A percentile compares a stretch with the other conserved stretches of the same genome.
phyloP scores from a whole-genome alignment of 1,140 invertebrate genomes.

The Cyclina sinensis region DNA sequence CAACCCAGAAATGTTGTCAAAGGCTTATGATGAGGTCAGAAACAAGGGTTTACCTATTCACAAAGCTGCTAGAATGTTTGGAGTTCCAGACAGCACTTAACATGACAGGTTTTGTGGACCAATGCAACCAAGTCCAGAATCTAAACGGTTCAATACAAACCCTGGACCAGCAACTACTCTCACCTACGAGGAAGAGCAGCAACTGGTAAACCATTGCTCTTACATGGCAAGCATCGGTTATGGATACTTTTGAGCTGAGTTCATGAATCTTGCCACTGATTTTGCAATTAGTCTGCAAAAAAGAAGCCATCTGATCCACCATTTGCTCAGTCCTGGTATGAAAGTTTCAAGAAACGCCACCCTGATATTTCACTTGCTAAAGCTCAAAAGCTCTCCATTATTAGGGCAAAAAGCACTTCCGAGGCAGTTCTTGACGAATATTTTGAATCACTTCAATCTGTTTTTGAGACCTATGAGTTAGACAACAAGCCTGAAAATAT shows the following conservation, averaged over 20 bases:
- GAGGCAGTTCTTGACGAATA: conserved; percentile 24
- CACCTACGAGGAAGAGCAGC: neutral
- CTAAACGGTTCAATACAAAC: neutral
- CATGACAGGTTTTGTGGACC: neutral
- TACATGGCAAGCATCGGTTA: conserved; percentile 40
- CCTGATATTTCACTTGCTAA: conserved; percentile 30
- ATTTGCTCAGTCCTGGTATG: conserved; percentile 43
- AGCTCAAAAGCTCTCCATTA: conserved; percentile 32
- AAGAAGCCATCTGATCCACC: neutral
- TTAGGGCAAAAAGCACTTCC: conserved; percentile 48
- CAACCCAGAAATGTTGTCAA: neutral
- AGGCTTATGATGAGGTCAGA: neutral
- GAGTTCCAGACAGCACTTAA: neutral
- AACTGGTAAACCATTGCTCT: neutral
- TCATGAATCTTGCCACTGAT: conserved; percentile 33
- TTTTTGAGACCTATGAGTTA: conserved; percentile 67
- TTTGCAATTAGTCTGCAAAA: conserved; percentile 24
- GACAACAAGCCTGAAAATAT: conserved; percentile 79
- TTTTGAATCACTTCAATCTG: conserved; percentile 32
- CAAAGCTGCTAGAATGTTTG: conserved; percentile 7
- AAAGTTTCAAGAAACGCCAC: conserved; percentile 12
- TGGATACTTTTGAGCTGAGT: neutral
- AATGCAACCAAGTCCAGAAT: neutral
- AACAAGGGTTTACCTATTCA: neutral
- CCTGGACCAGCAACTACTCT: neutral